Evolutionary conservation across 1,140 invertebrate species (phyloP), one percentile per base, ranked within the genome.

Genomic region (Triops longicaudatus): DNA sequence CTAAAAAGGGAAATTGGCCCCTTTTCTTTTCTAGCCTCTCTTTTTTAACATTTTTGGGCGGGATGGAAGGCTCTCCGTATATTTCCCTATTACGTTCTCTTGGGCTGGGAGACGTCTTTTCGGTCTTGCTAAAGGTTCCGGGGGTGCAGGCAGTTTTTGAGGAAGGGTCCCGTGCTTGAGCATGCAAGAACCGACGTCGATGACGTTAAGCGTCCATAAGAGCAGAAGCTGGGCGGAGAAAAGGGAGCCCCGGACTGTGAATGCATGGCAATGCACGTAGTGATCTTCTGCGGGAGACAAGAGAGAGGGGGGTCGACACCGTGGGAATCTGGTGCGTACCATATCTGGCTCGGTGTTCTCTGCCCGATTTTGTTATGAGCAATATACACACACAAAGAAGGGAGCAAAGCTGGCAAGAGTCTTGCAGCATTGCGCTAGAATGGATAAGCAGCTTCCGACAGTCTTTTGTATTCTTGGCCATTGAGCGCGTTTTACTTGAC

Each of bases 351-450:
- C 17, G 43, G 43, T 1, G 43, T 44, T 44, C 43, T 44, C 43
- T 44, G 11, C 4, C 3, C 14, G 50, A 63, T 63, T 63, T 63
- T 63, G 50, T 63, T 63, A 63, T 63, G 50, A 63, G 50, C 50
- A 63, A 22, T 63, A 63, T 63, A 63, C 6, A 63, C 50, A 37
- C 22, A 63, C 50, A 0, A 22, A 63, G 44, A 63, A 63, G 14
- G n/a, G 50, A 17, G 10, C 17, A 63, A 14, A 63, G 50, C 50
- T 14, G 50, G 50, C 50, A 63, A 63, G 50, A 63, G 50, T 22
- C 50, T 63, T 63, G 50, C 50, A 63, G 50, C 50, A 63, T 63
- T 63, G 50, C 50, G 50, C 50, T 63, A 63, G 50, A 63, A 63
- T 63, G 50, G 50, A 63, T 63, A 63, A 63, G 50, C 50, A 63